Evolutionary conservation across 2,888 invertebrate species (phyloP), one percentile per base, ranked within the genome.

Genomic region (Trimorus sp.): DNA sequence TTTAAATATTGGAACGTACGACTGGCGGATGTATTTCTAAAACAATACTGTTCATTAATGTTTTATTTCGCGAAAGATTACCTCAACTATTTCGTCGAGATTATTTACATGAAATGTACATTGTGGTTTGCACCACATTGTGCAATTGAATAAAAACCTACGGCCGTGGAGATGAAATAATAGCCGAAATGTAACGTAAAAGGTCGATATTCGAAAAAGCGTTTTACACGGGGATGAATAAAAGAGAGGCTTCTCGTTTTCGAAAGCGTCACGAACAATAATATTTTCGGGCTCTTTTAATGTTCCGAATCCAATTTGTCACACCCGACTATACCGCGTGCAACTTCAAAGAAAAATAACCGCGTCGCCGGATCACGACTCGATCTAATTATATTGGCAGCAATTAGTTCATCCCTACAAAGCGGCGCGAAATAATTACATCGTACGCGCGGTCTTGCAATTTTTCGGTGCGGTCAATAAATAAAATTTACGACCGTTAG

Each of bases 401-500:
- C 75, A 68, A 76, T 76, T 75, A 66, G 12, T 40, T 49, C 26
- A 38, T 74, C 58, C 12, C 5, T 26, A 12, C 26, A 38, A 54
- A 63, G 11, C 53, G 15, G 15, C 26, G 48, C 58, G 53, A 56
- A 58, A 65, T 51, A 59, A 73, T 54, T 63, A 59, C 38, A 54
- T 38, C 38, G 60, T 26, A 26, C 26, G 26, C 8, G 12, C 42
- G 53, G 49, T 0, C 16, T 54, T 62, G 60, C 37, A 45, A 59
- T 69, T 69, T 76, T 77, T 77, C 53, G 51, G 12, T 7, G 37
- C 36, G 11, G 26, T 38, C 36, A 62, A 68, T 68, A 69, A 74
- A 74, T 53, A 38, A 62, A 63, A 69, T 74, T 79, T 74, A 79
- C 69, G 74, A 69, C 73, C 69, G 48, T 69, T 74, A 70, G 69